Conservation (phyloP, 2,797 vertebrate species). For the Myripristis jacobus region DNA sequence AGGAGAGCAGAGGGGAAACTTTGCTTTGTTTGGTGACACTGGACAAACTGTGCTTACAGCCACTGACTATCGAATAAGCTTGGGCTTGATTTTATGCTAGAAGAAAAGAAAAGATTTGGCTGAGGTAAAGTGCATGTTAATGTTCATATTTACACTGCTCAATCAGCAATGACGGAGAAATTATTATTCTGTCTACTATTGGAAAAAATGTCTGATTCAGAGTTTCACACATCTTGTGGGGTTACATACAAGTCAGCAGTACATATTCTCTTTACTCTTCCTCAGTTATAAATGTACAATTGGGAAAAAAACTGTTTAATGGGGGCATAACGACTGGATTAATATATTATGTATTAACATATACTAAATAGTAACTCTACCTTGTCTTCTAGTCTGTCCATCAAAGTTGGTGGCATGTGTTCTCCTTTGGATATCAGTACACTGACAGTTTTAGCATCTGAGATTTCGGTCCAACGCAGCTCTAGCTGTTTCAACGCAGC, state of each 20-base stretch:
- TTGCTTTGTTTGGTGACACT: neutral
- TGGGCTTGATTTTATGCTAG: neutral
- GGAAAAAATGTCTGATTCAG: neutral
- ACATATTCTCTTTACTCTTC: neutral
- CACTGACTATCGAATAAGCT: too few relatives aligned
- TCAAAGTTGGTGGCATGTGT: slow-evolving; percentile 78
- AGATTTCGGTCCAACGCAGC: slow-evolving; percentile 92
- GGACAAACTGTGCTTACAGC: too few relatives aligned
- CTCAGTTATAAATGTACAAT: neutral
- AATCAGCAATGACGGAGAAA: too few relatives aligned
- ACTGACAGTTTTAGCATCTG: slow-evolving; percentile 78
- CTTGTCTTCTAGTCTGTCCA: slow-evolving; percentile 94
- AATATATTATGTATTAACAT: neutral
- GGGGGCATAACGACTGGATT: neutral
- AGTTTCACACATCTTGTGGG: neutral
- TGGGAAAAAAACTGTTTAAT: neutral
- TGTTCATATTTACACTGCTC: too few relatives aligned
- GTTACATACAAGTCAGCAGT: neutral
- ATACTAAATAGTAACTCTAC: slow-evolving; percentile 73
- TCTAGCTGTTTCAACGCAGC: slow-evolving; percentile 88
- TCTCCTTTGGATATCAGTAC: slow-evolving; percentile 80
- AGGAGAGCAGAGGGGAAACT: neutral
- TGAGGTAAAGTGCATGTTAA: neutral
- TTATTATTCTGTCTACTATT: neutral
- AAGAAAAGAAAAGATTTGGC: neutral